Percentiles rank a stretch among this genome's conserved stretches.
phyloP scores from a whole-genome alignment of 2,888 invertebrate species.

The Itoplectis maculator region DNA sequence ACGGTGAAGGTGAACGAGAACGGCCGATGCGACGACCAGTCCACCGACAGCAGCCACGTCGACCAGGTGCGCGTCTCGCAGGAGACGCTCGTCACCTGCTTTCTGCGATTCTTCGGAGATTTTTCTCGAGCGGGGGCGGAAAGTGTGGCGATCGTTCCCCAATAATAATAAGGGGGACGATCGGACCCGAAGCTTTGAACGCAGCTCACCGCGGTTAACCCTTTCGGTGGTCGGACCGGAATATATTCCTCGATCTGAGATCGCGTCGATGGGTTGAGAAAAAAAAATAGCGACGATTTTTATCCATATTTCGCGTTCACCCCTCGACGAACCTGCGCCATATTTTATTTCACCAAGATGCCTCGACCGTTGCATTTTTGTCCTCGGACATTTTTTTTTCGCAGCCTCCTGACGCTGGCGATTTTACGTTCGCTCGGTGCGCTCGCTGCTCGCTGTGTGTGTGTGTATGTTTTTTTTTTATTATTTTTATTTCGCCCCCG shows the following conservation, averaged over 20 bases:
- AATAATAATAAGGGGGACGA: conserved; percentile 41
- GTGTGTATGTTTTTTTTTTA: conserved; percentile 52
- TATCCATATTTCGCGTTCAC: not conserved
- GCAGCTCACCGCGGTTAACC: conserved; percentile 9
- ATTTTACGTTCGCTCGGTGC: conserved; percentile 19
- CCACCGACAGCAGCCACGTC: conserved; percentile 12
- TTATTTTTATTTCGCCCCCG: conserved; percentile 80
- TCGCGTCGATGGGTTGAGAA: not conserved
- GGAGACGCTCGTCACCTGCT: conserved; percentile 70
- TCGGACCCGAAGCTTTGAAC: conserved; percentile 28
- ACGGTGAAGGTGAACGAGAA: conserved; percentile 24
- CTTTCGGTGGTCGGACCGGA: not conserved
- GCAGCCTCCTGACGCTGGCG: conserved; percentile 43
- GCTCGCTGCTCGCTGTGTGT: too few species aligned
- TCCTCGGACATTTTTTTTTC: conserved; percentile 20
- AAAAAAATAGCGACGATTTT: conserved; percentile 16
- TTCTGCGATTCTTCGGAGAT: conserved; percentile 49
- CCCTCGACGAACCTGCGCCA: not conserved
- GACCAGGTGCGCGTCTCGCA: conserved; percentile 68
- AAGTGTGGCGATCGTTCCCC: too few species aligned
- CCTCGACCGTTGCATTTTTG: conserved; percentile 44
- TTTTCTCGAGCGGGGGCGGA: conserved; percentile 17
- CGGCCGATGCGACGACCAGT: conserved; percentile 29
- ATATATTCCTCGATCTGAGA: not conserved
- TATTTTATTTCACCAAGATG: conserved; percentile 27